phyloP scores from a whole-genome alignment of 2,888 invertebrate genomes.

The Spisula subtruncata region DNA sequence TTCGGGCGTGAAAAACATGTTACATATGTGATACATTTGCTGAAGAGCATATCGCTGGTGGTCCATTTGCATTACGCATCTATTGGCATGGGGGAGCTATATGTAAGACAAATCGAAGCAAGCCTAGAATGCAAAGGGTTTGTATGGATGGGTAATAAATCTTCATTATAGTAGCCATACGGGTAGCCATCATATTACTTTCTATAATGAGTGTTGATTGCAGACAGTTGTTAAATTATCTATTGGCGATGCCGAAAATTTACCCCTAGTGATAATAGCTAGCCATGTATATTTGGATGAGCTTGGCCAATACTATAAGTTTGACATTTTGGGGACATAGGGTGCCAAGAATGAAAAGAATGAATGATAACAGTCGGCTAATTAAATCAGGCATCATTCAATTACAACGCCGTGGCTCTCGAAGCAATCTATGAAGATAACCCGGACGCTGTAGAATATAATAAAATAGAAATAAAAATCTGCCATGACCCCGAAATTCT shows the following conservation, averaged over 20 bases:
- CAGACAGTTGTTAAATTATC: slow-evolving; percentile 14
- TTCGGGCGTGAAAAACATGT: too few species aligned
- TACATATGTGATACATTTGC: too few species aligned
- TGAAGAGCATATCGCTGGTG: too few species aligned
- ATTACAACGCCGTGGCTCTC: slow-evolving; percentile 42
- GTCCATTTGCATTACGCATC: not conserved
- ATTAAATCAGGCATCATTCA: slow-evolving; percentile 48
- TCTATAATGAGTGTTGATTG: not conserved
- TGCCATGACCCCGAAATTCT: slow-evolving; percentile 64
- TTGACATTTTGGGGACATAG: slow-evolving; percentile 29
- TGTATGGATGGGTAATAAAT: not conserved
- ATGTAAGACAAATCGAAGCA: not conserved
- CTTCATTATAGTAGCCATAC: not conserved
- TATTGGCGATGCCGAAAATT: not conserved
- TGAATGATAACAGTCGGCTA: slow-evolving; percentile 38
- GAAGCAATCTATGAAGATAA: slow-evolving; percentile 64
- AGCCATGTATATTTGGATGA: not conserved
- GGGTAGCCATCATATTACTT: not conserved
- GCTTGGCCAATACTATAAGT: slow-evolving; percentile 21
- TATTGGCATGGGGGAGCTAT: not conserved
- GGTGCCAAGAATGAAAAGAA: slow-evolving; percentile 39
- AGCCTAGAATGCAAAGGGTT: not conserved
- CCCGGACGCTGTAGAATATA: slow-evolving; percentile 57
- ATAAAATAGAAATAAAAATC: slow-evolving; percentile 68
- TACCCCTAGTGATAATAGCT: not conserved